Evolutionary conservation across 92 coral and sea anemone species (phyloP).

Genomic region (Heliopora coerulea): DNA sequence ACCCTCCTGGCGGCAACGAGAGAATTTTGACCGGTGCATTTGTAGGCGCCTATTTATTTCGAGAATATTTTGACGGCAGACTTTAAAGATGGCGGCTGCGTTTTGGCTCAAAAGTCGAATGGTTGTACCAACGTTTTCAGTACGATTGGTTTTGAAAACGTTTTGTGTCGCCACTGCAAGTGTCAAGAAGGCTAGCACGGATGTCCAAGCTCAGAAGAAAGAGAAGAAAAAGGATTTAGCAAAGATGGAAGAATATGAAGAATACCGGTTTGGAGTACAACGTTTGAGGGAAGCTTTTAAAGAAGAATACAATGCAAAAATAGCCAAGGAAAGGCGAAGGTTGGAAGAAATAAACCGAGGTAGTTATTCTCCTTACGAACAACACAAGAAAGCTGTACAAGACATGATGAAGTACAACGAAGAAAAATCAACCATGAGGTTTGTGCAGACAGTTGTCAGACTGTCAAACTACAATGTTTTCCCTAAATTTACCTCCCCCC

Average conservation of each 20-base stretch:
- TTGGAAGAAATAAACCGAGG: conserved; percentile 35
- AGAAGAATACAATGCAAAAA: conserved; percentile 6
- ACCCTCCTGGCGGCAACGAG: neutral
- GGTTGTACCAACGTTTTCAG: conserved; percentile 5
- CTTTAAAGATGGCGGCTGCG: conserved; percentile 23
- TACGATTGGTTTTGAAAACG: neutral
- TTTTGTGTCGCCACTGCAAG: conserved; percentile 25
- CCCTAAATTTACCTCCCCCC: too few relatives aligned
- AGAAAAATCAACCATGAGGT: conserved; percentile 12
- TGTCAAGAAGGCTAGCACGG: neutral
- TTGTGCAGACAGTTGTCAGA: too few relatives aligned
- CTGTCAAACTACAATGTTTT: too few relatives aligned
- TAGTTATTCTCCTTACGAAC: conserved; percentile 29
- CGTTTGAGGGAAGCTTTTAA: conserved; percentile 9
- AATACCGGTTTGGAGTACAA: conserved; percentile 16
- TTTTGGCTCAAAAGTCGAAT: conserved; percentile 8
- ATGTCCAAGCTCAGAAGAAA: neutral
- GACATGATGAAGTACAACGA: conserved; percentile 29
- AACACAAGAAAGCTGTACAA: conserved; percentile 36
- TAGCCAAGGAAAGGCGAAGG: conserved; percentile 26
- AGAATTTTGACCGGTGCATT: too few relatives aligned
- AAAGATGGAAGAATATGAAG: conserved; percentile 26
- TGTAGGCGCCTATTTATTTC: conserved; percentile 5
- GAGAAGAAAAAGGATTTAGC: conserved; percentile 20
- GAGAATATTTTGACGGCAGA: neutral